These are phyloP conservation scores for Melipona quadrifasciata DNA, from an alignment of 1,140 invertebrate species.

Conservation along the genomic window DNA sequence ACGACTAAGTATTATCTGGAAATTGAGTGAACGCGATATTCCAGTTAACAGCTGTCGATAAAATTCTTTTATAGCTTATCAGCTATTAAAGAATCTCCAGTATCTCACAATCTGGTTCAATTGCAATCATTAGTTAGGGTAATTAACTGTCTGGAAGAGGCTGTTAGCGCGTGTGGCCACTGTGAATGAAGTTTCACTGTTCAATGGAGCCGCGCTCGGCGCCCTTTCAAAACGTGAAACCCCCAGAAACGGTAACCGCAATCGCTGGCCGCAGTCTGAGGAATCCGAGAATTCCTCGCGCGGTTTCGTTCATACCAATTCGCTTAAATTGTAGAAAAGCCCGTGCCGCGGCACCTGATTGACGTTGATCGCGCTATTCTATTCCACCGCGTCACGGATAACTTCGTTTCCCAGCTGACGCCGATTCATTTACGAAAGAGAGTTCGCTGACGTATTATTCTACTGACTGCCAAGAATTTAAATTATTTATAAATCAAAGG, in stretches of 20 bases:
- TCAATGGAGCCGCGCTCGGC: background rate
- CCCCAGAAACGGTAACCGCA: constrained; percentile 44
- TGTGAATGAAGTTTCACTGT: constrained; percentile 1
- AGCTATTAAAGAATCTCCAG: background rate
- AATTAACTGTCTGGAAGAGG: background rate
- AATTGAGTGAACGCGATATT: background rate
- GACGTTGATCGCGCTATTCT: constrained; percentile 19
- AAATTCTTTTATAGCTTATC: no score
- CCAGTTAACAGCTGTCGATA: background rate
- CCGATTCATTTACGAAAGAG: background rate
- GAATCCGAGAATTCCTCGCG: constrained; percentile 35
- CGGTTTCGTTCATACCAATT: constrained; percentile 21
- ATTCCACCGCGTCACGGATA: background rate
- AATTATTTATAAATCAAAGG: background rate
- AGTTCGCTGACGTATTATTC: background rate
- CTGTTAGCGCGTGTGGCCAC: no score
- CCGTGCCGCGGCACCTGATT: background rate
- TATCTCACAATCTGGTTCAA: background rate
- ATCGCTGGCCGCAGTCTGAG: constrained; percentile 5
- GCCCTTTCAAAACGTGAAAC: constrained; percentile 22
- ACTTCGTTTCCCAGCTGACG: background rate
- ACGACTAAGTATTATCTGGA: background rate
- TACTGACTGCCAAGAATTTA: background rate
- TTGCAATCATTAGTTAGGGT: background rate
- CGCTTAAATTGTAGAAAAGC: constrained; percentile 28